Evolutionary conservation across 1,140 invertebrate species (phyloP).

Genomic region (Listronotus oregonensis): DNA sequence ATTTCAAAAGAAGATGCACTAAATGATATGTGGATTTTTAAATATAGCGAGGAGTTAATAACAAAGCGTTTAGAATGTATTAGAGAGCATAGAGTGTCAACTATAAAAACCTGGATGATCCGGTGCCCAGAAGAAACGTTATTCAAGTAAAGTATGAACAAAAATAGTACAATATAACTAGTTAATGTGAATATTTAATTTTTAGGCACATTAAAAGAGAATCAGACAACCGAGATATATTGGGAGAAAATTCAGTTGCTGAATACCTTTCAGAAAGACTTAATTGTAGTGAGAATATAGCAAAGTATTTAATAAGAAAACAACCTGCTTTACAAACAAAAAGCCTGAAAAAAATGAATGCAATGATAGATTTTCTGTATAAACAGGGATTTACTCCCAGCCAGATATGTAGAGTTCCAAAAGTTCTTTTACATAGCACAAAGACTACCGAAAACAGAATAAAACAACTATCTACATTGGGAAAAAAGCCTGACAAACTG

Average conservation of each 20-base stretch:
- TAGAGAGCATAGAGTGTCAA: constrained; percentile 55
- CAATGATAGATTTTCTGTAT: constrained; percentile 60
- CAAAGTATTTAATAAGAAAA: constrained; percentile 55
- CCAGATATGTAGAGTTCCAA: constrained; percentile 58
- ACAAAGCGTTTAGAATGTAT: constrained; percentile 54
- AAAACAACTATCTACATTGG: constrained; percentile 54
- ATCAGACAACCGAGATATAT: constrained; percentile 55
- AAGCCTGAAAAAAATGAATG: constrained; percentile 58
- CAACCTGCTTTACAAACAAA: constrained; percentile 58
- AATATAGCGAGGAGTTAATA: constrained; percentile 55
- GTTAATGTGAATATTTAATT: not conserved
- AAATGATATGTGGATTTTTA: constrained; percentile 61
- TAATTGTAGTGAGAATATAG: constrained; percentile 52
- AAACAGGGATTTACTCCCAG: constrained; percentile 56
- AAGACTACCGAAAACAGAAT: constrained; percentile 59
- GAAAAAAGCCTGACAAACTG: constrained; percentile 56
- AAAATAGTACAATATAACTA: not conserved
- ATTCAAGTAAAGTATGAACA: constrained; percentile 49
- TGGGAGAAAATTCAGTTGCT: constrained; percentile 55
- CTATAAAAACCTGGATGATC: constrained; percentile 64
- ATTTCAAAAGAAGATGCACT: constrained; percentile 56
- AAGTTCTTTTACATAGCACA: constrained; percentile 60
- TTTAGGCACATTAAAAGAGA: constrained; percentile 56
- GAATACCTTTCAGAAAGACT: constrained; percentile 60
- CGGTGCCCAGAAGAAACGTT: constrained; percentile 56